Evolutionary conservation across 1,140 invertebrate species (phyloP), one percentile per base, ranked within the genome.

Genomic region (Drosophila pseudoobscura): DNA sequence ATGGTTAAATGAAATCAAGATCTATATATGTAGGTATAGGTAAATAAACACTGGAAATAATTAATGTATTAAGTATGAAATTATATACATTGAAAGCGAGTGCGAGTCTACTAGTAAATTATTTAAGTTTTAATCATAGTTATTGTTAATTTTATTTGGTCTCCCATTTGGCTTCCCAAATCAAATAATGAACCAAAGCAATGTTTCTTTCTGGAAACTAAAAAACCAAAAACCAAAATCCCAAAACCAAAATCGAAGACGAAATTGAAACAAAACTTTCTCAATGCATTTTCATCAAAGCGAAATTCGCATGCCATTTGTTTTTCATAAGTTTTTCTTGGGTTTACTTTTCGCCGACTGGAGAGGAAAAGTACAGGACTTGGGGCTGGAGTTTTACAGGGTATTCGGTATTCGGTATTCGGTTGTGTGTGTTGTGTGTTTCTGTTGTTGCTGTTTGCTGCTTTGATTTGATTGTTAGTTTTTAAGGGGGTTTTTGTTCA

Each of bases 281-380:
- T 77, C 49, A 78, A 83, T 83, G 75, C 60, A 78, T 60, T 65
- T 70, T 65, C 47, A 58, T 82, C 65, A 87, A 87, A 87, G 78
- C 83, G 75, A 87, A 87, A 87, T 87, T 87, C 83, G 77, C 82
- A 87, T 87, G 82, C 82, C 82, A 88, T 87, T 87, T 39, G 11
- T 13, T 39, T 39, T 39, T 39, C 35, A 39, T 39, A 13, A 13
- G 35, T 39, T 83, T 79, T 85, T 85, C 64, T 77, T 66, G 69
- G 52, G 55, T 45, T 63, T 72, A 59, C 55, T 46, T 60, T 68
- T 69, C 58, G 71, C 55, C 69, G 74, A 60, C 74, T 68, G 35
- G 5, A n/a, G n/a, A 17, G 41, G 44, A 7, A 7, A 20, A 44
- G 46, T n/a, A 29, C 9, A 41, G 22, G 47, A 29, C n/a, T 53